phyloP scores from a whole-genome alignment of 1,140 invertebrate species.

The Paralvinella palmiformis region DNA sequence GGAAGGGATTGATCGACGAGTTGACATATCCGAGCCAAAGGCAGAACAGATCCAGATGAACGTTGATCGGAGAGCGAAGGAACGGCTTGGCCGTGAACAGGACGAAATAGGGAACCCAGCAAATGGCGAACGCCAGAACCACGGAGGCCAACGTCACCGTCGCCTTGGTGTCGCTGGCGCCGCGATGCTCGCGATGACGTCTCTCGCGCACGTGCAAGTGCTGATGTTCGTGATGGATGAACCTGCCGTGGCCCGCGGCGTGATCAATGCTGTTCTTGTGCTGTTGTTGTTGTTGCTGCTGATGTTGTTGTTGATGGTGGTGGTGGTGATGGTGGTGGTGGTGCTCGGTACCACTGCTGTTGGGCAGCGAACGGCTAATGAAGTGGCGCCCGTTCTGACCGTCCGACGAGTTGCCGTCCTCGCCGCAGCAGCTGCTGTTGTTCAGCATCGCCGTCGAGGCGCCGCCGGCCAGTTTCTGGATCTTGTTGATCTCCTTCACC shows the following conservation, averaged over 20 bases:
- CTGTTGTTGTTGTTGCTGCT: too few species aligned
- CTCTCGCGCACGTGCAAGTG: slow-evolving; percentile 17
- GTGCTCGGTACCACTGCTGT: neutral
- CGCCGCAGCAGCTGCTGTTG: neutral
- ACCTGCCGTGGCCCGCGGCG: neutral
- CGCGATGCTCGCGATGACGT: slow-evolving; percentile 6
- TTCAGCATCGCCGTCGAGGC: neutral
- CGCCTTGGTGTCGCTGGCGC: slow-evolving; percentile 18
- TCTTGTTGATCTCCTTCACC: slow-evolving; percentile 21
- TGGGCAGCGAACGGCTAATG: neutral
- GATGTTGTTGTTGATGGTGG: too few species aligned
- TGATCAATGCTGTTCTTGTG: neutral
- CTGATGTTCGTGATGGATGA: slow-evolving; percentile 7
- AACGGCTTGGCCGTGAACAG: slow-evolving; percentile 19
- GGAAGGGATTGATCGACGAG: slow-evolving; percentile 21
- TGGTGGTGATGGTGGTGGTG: neutral
- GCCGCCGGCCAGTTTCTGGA: neutral
- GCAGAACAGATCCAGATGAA: slow-evolving; percentile 14
- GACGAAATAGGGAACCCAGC: slow-evolving; percentile 22
- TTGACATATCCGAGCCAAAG: slow-evolving; percentile 22
- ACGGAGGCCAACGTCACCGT: slow-evolving; percentile 19
- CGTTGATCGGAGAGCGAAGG: neutral
- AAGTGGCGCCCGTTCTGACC: neutral
- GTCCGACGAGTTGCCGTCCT: neutral
- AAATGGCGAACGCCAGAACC: slow-evolving; percentile 21